Evolutionary conservation across 2,797 vertebrate genomes (phyloP).

Genomic region (Ceryle rudis): DNA sequence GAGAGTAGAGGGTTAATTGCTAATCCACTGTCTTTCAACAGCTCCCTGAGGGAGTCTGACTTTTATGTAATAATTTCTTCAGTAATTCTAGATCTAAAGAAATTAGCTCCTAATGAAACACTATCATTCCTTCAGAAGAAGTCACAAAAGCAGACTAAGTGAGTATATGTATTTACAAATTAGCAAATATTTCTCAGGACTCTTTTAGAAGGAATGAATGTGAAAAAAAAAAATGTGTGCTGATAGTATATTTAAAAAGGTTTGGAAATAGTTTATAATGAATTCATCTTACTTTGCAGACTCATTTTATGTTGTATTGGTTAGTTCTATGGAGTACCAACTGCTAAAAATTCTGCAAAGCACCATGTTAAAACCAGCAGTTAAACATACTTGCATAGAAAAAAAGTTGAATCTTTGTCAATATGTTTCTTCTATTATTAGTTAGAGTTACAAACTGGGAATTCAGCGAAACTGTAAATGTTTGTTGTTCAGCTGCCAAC

Average conservation of each 20-base stretch:
- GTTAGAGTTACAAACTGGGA: background rate
- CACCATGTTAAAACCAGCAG: background rate
- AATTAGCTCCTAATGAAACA: constrained; percentile 44
- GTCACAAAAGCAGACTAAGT: constrained; percentile 5
- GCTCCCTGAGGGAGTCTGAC: background rate
- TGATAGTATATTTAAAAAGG: background rate
- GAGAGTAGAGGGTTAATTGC: background rate
- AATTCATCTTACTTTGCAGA: background rate
- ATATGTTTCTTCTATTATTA: background rate
- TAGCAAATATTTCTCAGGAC: background rate
- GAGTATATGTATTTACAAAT: constrained; percentile 5
- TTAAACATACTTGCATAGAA: background rate
- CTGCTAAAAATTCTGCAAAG: background rate
- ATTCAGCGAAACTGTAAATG: background rate
- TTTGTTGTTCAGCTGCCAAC: background rate
- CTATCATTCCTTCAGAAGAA: constrained; percentile 27
- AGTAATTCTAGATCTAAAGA: constrained; percentile 28
- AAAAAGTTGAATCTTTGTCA: background rate
- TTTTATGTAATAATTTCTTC: background rate
- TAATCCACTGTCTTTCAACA: background rate
- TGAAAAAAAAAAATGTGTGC: background rate
- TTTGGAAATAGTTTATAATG: background rate
- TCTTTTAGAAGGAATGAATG: background rate
- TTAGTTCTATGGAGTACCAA: background rate
- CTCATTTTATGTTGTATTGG: background rate